Percentiles rank a stretch among this genome's conserved stretches.
phyloP scores from a whole-genome alignment of 2,113 vertebrate genomes.

The Lophius piscatorius region DNA sequence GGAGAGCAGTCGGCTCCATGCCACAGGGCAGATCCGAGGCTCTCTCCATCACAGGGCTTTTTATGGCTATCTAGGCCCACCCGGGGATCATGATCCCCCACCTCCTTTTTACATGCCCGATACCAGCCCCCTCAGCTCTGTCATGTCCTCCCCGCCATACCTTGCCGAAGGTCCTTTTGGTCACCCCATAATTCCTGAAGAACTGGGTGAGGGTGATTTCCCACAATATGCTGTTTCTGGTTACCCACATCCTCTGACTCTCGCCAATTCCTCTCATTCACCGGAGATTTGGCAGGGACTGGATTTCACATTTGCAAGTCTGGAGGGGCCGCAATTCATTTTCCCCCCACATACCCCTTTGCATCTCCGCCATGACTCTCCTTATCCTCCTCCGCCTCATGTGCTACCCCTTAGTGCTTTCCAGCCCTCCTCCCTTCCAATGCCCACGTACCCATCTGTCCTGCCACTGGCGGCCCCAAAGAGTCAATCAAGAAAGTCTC shows the following conservation, averaged over 20 bases:
- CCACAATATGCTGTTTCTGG: slow-evolving; percentile 88
- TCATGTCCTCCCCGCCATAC: slow-evolving; percentile 96
- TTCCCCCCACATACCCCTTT: slow-evolving; percentile 87
- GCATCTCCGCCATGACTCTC: slow-evolving; percentile 84
- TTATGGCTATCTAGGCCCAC: slow-evolving; percentile 95
- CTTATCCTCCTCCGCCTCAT: slow-evolving; percentile 81
- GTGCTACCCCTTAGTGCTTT: slow-evolving; percentile 87
- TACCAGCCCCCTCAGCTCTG: slow-evolving; percentile 95
- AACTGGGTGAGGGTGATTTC: slow-evolving; percentile 87
- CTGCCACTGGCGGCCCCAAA: slow-evolving; percentile 92
- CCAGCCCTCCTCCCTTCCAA: slow-evolving; percentile 88
- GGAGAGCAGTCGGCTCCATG: slow-evolving; percentile 89
- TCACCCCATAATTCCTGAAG: slow-evolving; percentile 93
- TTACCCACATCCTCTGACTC: slow-evolving; percentile 92
- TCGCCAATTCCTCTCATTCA: slow-evolving; percentile 90
- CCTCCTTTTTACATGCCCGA: slow-evolving; percentile 98
- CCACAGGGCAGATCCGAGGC: slow-evolving; percentile 88
- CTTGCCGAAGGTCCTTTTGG: slow-evolving; percentile 92
- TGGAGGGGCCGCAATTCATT: slow-evolving; percentile 92
- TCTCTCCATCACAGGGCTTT: slow-evolving; percentile 89
- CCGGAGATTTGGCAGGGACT: slow-evolving; percentile 94
- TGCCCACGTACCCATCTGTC: slow-evolving; percentile 92
- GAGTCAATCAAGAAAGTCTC: slow-evolving; percentile 89
- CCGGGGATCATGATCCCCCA: slow-evolving; percentile 90
- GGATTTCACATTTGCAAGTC: slow-evolving; percentile 90